Base-by-base conservation (phyloP, 1,140 invertebrate genomes). In the Drosophila lacertosa region DNA sequence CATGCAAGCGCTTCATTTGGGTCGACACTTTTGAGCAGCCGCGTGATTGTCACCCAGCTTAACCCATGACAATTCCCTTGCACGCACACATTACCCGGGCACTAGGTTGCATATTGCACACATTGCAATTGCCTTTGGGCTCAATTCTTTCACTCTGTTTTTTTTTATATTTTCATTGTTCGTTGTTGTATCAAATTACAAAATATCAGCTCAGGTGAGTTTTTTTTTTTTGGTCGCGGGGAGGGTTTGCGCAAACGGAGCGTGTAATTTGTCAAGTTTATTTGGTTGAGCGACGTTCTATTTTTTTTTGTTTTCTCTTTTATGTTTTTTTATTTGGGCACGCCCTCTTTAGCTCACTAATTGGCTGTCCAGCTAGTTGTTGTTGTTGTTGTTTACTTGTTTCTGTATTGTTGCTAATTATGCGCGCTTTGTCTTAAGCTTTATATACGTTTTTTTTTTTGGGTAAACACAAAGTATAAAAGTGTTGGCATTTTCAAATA, bases 221-320 rank as follows among this genome's bases (percentile, higher is more conserved):
- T 20, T 50, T 24, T 29, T 22, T 64, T 50, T 70, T 57, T 40
- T n/a, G n/a, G n/a, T n/a, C n/a, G n/a, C n/a, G 16, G 44, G 42
- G 20, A 22, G 18, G 24, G 24, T 7, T 26, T 6, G 5, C 24
- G 40, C 39, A 63, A 42, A 66, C 82, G 71, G 64, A 82, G 74
- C 82, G 62, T 88, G 60, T 88, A 88, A 88, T 82, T 77, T 86
- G 82, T 86, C 81, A 77, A 81, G 81, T 84, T 84, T 84, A 84
- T 84, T 86, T 88, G 81, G 81, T 84, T 77, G 81, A 86, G 81
- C 74, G 72, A 74, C 76, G 80, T 45, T 84, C 39, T 24, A 37
- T 51, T 10, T 51, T 32, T 29, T 18, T 20, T 9, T 32, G 5
- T 47, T 39, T 35, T 33, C 32, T 32, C 6, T 32, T 5, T 60